Base-by-base conservation (phyloP, 1,140 invertebrate genomes). In the Microplitis demolitor region DNA sequence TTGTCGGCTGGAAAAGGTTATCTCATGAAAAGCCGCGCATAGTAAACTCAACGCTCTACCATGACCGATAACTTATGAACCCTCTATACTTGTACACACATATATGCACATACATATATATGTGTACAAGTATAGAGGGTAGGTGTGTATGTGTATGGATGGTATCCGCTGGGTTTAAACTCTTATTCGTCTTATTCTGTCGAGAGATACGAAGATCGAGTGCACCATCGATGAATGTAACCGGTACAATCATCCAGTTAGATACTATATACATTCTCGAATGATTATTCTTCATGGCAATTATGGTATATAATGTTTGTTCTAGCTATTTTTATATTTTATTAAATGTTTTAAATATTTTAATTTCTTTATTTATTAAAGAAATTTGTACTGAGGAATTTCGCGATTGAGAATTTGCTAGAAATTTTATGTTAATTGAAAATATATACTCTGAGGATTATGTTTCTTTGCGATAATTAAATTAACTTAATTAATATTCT, bases 1-100 rank as follows among this genome's bases (percentile, higher is more conserved):
- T 84, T 84, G 81, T 83, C 80, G 81, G 81, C 80, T 82, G 73
- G 79, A 82, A 45, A 79, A 83, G 82, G 80, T 83, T 83, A 84
- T 79, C 75, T 79, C 74, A 76, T 70, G 76, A 78, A 81, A 80
- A 79, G 79, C 80, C 35, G 71, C 79, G 76, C 78, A 78, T 76
- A 74, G 78, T 77, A 79, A 80, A 78, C 78, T 77, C 76, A 74
- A 69, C 67, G 69, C 79, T 76, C 73, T 74, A 75, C 78, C 80
- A 71, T 78, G 70, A 72, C 74, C 77, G 79, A 79, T 81, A 81
- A 81, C 70, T 81, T 79, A 81, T 76, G 75, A 78, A 72, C 77
- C 62, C 76, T 60, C 53, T 69, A 37, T 51, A 33, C 35, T 45
- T 45, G 39, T 9, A 45, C 11, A 45, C 39, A 61, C 2, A 24